A percentile compares a stretch with the other conserved stretches of the same genome.
Evolutionary conservation across 1,140 invertebrate species (phyloP).

Genomic region (Drosophila mauritiana): DNA sequence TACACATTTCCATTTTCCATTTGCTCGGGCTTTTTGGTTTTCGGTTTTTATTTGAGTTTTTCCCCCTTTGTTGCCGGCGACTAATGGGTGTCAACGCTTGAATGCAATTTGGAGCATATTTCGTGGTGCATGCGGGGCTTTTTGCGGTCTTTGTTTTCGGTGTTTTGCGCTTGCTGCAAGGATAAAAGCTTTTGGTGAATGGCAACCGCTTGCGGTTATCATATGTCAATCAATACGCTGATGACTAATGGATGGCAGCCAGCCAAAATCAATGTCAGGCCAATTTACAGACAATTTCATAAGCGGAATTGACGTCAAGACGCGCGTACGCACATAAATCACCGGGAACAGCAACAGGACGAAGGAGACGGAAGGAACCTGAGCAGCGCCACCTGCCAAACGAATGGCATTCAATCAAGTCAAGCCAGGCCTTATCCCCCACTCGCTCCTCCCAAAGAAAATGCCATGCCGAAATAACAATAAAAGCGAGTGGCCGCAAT

Average conservation of each 20-base stretch:
- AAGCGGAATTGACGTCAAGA: slow-evolving; percentile 56
- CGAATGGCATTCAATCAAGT: slow-evolving; percentile 71
- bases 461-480: slow-evolving; percentile 50
- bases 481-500: slow-evolving; percentile 59
- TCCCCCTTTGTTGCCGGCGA: slow-evolving; percentile 28
- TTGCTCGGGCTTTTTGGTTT: slow-evolving; percentile 7
- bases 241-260: slow-evolving; percentile 61
- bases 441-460: not conserved
- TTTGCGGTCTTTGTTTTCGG: slow-evolving; percentile 34
- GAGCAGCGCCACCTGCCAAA: slow-evolving; percentile 38
- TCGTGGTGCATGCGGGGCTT: slow-evolving; percentile 38
- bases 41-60: not conserved
- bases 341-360: slow-evolving; percentile 26
- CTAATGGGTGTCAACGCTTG: slow-evolving; percentile 78
- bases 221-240: slow-evolving; percentile 73
- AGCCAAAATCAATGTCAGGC: slow-evolving; percentile 61
- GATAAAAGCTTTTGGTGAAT: slow-evolving; percentile 51
- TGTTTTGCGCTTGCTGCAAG: slow-evolving; percentile 41
- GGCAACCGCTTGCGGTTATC: slow-evolving; percentile 61
- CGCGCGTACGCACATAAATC: slow-evolving; percentile 44
- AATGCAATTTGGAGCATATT: slow-evolving; percentile 79
- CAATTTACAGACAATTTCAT: slow-evolving; percentile 69
- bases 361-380: not conserved
- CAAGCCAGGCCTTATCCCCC: not conserved
- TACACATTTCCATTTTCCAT: slow-evolving; percentile 57